Evolutionary conservation across 2,113 vertebrate genomes (phyloP), one percentile per base, ranked within the genome.

Genomic region (Chloebia gouldiae): DNA sequence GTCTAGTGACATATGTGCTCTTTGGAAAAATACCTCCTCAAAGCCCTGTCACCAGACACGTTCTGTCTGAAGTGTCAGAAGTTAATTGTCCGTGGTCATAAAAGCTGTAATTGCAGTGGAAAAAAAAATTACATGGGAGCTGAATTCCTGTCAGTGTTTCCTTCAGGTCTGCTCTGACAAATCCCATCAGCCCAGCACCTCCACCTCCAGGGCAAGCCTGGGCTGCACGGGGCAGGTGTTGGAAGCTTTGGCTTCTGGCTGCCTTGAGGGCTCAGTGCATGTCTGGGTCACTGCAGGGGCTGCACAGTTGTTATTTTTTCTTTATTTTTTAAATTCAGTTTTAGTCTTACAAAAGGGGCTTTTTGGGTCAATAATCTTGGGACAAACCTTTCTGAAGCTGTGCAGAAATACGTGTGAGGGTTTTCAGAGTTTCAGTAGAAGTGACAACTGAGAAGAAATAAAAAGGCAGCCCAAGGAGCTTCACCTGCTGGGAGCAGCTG

Each of bases 141-240:
- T 15, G n/a, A 64, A 70, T 69, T 77, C 15, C 72, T 93, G 0
- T 35, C 17, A 90, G 20, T 10, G 2, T 72, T 86, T 42, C 65
- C 56, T 66, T 71, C 57, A 72, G n/a, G 40, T 50, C 40, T 87
- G 65, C 88, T 50, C 35, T 65, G 65, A 9, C 28, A 65, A 57
- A n/a, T 37, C 57, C 59, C 49, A 1, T 1, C 2, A 33, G 54
- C 54, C 10, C 53, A 28, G 93, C 33, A 15, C 57, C 13, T 63
- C 69, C 56, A 3, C 13, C 30, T n/a, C 25, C 4, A 22, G 57
- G 4, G n/a, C 5, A 22, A 7, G 2, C 35, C 1, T 6, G 17
- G 15, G 7, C 65, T 30, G 2, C n/a, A 0, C 35, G 28, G 17
- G 59, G 24, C 28, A 12, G 7, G 17, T 49, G 72, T 27, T 10